A percentile compares a stretch with the other conserved stretches of the same genome.
phyloP scores from a whole-genome alignment of 92 coral and sea anemone species.

The Palythoa heliodiscus region DNA sequence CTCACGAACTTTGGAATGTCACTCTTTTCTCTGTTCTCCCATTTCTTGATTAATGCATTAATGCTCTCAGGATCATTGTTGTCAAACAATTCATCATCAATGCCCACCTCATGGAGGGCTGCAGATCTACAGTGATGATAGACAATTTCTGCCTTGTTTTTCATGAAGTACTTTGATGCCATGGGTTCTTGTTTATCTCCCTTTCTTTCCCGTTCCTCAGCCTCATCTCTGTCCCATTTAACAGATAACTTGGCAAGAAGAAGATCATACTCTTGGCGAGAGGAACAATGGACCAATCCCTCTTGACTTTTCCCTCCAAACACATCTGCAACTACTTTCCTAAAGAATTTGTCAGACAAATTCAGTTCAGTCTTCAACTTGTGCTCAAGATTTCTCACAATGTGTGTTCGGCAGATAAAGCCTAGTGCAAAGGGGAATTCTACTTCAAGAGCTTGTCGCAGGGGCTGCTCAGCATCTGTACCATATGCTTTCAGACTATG shows the following conservation, averaged over 20 bases:
- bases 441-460: constrained; percentile 53
- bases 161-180: constrained; percentile 43
- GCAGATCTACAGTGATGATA: constrained; percentile 57
- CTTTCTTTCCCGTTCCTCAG: constrained; percentile 27
- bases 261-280: constrained; percentile 54
- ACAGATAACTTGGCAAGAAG: constrained; percentile 50
- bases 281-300: constrained; percentile 53
- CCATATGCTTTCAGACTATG: constrained; percentile 57
- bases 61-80: constrained; percentile 59
- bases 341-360: constrained; percentile 56
- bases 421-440: constrained; percentile 58
- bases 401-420: constrained; percentile 62
- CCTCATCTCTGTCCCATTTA: constrained; percentile 58
- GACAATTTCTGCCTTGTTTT: constrained; percentile 53
- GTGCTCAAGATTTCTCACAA: constrained; percentile 58
- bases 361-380: constrained; percentile 54
- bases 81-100: constrained; percentile 53
- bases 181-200: background rate
- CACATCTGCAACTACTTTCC: constrained; percentile 43
- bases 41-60: constrained; percentile 52
- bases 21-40: constrained; percentile 46
- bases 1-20: constrained; percentile 43
- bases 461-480: constrained; percentile 45
- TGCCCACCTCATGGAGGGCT: constrained; percentile 44
- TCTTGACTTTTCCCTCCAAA: constrained; percentile 61